phyloP scores from a whole-genome alignment of 2,888 invertebrate species.

The Heteromurus nitidus region DNA sequence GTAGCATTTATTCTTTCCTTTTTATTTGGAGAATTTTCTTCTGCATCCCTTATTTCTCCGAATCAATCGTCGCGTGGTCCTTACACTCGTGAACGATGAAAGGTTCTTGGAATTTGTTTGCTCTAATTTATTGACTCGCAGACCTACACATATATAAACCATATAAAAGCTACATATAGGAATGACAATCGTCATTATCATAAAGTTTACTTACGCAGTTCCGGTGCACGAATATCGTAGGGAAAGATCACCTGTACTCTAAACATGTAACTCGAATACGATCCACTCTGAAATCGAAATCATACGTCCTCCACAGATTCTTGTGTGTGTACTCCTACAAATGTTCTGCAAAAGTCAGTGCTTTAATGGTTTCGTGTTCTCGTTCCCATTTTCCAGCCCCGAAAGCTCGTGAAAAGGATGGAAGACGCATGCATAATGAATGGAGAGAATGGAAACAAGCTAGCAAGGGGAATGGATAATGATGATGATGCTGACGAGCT shows the following conservation, averaged over 20 bases:
- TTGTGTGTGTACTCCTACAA: not conserved
- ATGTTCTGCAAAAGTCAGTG: not conserved
- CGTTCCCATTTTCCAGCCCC: slow-evolving; percentile 30
- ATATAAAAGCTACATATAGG: not conserved
- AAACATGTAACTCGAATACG: too few relatives aligned
- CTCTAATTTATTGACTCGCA: slow-evolving; percentile 5
- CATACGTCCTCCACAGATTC: not conserved
- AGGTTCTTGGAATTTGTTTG: not conserved
- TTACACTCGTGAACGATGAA: not conserved
- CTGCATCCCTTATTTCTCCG: not conserved
- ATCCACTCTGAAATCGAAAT: too few relatives aligned
- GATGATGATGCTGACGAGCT: slow-evolving; percentile 31
- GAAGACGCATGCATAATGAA: slow-evolving; percentile 57
- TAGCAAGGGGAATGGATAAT: slow-evolving; percentile 46
- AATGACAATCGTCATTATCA: slow-evolving; percentile 1
- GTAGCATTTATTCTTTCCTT: too few relatives aligned
- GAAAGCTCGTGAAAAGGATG: slow-evolving; percentile 35
- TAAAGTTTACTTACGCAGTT: not conserved
- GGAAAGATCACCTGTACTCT: slow-evolving; percentile 13
- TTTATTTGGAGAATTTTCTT: not conserved
- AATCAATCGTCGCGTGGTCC: not conserved
- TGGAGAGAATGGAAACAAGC: slow-evolving; percentile 19
- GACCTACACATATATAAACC: too few relatives aligned
- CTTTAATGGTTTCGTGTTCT: slow-evolving; percentile 19
- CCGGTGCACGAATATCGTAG: not conserved